Evolutionary conservation across 2,888 invertebrate species (phyloP).

Genomic region (Thelaira solivaga): DNA sequence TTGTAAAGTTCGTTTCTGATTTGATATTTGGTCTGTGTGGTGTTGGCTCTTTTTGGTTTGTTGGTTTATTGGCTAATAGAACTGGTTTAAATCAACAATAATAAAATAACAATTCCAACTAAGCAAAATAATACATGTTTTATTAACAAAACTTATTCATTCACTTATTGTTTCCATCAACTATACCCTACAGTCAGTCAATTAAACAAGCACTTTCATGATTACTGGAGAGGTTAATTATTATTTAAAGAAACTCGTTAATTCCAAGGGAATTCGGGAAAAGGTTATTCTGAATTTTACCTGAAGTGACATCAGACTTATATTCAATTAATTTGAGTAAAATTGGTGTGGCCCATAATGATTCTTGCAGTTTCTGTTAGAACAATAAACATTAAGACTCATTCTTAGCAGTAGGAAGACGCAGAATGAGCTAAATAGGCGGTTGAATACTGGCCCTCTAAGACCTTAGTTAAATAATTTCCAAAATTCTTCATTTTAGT

Average conservation of each 20-base stretch:
- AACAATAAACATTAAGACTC: too few species aligned
- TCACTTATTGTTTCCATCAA: slow-evolving; percentile 19
- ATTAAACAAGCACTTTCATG: background rate
- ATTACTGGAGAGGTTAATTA: background rate
- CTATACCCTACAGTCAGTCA: background rate
- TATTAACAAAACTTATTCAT: slow-evolving; percentile 18
- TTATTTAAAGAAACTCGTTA: background rate
- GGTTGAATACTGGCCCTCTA: too few species aligned
- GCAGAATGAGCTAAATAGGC: too few species aligned
- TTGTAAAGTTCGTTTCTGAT: slow-evolving; percentile 31
- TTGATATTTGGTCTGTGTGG: slow-evolving; percentile 5
- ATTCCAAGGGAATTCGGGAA: too few species aligned
- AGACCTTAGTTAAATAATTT: too few species aligned
- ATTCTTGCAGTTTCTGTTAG: too few species aligned
- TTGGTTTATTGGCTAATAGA: slow-evolving; percentile 44
- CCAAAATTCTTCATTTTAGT: too few species aligned
- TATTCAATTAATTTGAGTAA: too few species aligned
- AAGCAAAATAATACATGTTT: slow-evolving; percentile 17
- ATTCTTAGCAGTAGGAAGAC: too few species aligned
- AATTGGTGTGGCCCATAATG: too few species aligned
- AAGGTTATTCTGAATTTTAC: too few species aligned
- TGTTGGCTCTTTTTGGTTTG: slow-evolving; percentile 19
- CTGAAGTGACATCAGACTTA: too few species aligned
- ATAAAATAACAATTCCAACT: slow-evolving; percentile 17
- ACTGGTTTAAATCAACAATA: slow-evolving; percentile 45